Evolutionary conservation across 2,113 vertebrate species (phyloP), one percentile per base, ranked within the genome.

Genomic region (Amblyopsis rosae): DNA sequence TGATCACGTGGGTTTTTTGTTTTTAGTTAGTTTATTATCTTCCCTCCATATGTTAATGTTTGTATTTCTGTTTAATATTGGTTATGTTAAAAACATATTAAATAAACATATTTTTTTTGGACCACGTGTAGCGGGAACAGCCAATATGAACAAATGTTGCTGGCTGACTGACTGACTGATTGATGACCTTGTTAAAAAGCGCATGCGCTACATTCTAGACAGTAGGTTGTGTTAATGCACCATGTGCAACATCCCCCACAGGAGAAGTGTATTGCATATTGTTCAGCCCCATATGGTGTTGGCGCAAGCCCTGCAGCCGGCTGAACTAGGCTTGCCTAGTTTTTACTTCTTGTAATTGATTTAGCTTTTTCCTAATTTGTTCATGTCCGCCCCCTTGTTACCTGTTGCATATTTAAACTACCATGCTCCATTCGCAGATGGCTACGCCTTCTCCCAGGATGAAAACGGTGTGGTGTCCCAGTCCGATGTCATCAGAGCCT

Each of bases 391-490:
- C n/a, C 9, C 16, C 54, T 1, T 16, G 7, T 17, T 16, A 12
- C 54, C 3, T 8, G 15, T 8, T n/a, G 1, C 1, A 15, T 12
- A 0, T 65, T 79, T 75, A 12, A 77, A 9, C 0, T 79, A 65
- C 16, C 79, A 12, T 5, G 13, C 13, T 13, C 9, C 51, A 73
- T 15, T 83, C 9, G 11, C 91, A 99, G 98, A 99, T 16, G 98
- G 98, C 59, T 99, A 99, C 0, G 98, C 98, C 60, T 99, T 99
- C 90, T 99, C 98, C 73, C 98, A 99, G 93, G 98, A 99, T 54
- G 98, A 99, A 92, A 98, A 99, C 19, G 97, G 98, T 66, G 96
- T 98, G 9, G 95, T 99, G 80, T 99, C 98, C 3, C 98, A 99
- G 90, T 99, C 97, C 5, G 97, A 99, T 89, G 97, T 99, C 67